Base-by-base conservation (phyloP, 2,888 invertebrate species). In the Acanthoscelides obtectus region DNA sequence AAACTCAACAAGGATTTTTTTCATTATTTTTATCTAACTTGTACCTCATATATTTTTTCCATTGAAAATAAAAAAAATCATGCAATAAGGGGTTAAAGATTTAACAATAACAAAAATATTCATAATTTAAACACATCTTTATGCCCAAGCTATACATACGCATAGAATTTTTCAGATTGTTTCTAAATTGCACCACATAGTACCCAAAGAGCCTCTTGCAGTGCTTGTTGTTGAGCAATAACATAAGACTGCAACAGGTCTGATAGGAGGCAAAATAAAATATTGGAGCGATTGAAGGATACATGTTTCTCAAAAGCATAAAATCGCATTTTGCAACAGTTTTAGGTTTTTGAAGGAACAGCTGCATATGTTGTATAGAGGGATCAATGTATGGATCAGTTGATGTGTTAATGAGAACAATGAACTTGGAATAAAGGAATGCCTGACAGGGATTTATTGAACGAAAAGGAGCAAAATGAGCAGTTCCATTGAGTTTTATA, bases 361-460 rank as follows among this genome's bases (percentile, higher is more conserved):
- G 20, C 67, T 20, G 22, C 20, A 67, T 22, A 67, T 67, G 21
- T 22, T 67, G 21, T 22, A n/a, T 22, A 67, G 22, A 22, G 20
- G 22, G 21, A 67, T 22, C 12, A 20, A 22, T 20, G 19, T 73
- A 65, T 80, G 82, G 81, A 80, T 82, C 82, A 82, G 77, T 79
- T 83, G 82, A 83, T 83, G 83, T 83, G 83, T 82, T 82, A 78
- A 81, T 82, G 81, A 76, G 75, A 80, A n/a, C 67, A 22, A 45
- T 45, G 45, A 72, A 71, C 66, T 64, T 71, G 68, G 67, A 72
- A 72, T 73, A 74, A 75, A 72, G 67, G 22, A 20, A 1, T 12
- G 45, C 45, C 45, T 45, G 45, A 45, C 45, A 45, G 45, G 45
- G 17, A 45, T 45, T 4, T 12, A 45, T 45, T 25, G 8, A 5